Evolutionary conservation across 2,113 vertebrate species (phyloP), one percentile per base, ranked within the genome.

Genomic region (Prietella phreatophila): DNA sequence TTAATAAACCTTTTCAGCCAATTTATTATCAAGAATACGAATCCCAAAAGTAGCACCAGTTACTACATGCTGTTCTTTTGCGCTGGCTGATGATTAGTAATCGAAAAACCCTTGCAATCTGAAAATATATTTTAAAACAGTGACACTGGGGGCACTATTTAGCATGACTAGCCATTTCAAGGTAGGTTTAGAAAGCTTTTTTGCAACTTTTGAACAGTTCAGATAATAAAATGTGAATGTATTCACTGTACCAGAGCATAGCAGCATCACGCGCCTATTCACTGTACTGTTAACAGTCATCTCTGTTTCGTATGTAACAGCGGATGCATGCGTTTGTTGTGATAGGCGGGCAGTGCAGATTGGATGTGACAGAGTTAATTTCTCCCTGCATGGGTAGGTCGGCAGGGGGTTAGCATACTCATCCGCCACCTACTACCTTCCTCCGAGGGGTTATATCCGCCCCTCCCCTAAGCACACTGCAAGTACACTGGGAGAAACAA

Each of bases 251-350:
- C 56, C 55, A 1, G 58, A 81, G 25, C 42, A 42, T 60, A 50
- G 5, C 75, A 81, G 61, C 30, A 17, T 87, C 42, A 82, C 71
- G 73, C 3, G 13, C 7, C 5, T 9, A 47, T 85, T 88, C 55
- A 17, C 1, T 67, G 50, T 53, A 69, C 53, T 69, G 53, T 76
- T 61, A 82, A 33, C 50, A 67, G 60, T 75, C 73, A 53, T 53
- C 71, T 47, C n/a, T 73, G 20, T 8, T 80, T 83, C 17, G 27
- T 85, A 17, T 85, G n/a, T 30, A 60, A 56, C 83, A 87, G 86
- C 67, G 82, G 82, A 79, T 69, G 63, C 71, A 50, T 83, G 17
- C 83, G 73, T 88, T 88, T 90, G 67, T 86, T 89, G 83, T 89
- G 88, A 17, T 61, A 30, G 60, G 60, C 19, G 6, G 39, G 2